phyloP scores from a whole-genome alignment of 2,113 vertebrate species.

The Hyla sarda region DNA sequence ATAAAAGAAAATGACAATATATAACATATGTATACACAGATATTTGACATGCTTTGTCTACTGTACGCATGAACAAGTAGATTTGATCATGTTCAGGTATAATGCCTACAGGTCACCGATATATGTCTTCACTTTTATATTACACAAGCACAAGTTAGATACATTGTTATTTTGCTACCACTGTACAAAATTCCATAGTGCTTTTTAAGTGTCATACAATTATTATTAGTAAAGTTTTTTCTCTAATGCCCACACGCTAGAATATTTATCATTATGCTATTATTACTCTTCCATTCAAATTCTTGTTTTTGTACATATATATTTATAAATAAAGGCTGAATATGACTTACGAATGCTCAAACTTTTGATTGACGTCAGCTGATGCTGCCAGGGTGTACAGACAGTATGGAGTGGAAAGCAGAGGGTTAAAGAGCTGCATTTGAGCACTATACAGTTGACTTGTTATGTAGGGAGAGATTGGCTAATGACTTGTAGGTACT shows the following conservation, averaged over 20 bases:
- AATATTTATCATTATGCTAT: background rate
- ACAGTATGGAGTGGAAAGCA: background rate
- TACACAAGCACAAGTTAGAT: background rate
- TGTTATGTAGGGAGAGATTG: slow-evolving; percentile 76
- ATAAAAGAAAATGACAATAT: too few species aligned
- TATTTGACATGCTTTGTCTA: too few species aligned
- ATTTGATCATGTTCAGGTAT: background rate
- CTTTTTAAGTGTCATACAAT: background rate
- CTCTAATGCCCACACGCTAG: background rate
- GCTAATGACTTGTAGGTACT: slow-evolving; percentile 96
- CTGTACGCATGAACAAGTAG: too few species aligned
- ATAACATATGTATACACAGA: too few species aligned
- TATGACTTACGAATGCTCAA: background rate
- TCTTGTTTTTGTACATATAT: background rate
- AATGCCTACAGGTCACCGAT: background rate
- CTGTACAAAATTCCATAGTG: background rate
- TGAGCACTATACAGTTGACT: slow-evolving; percentile 77
- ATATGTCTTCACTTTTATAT: background rate
- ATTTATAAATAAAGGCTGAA: background rate
- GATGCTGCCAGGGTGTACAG: background rate
- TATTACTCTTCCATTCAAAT: background rate
- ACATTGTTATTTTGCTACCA: background rate
- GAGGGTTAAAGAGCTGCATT: slow-evolving; percentile 68
- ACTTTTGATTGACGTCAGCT: slow-evolving; percentile 22
- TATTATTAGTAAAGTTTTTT: background rate